These are phyloP conservation scores for Phymastichus coffea DNA, from an alignment of 1,140 invertebrate genomes.

Conservation along the genomic window DNA sequence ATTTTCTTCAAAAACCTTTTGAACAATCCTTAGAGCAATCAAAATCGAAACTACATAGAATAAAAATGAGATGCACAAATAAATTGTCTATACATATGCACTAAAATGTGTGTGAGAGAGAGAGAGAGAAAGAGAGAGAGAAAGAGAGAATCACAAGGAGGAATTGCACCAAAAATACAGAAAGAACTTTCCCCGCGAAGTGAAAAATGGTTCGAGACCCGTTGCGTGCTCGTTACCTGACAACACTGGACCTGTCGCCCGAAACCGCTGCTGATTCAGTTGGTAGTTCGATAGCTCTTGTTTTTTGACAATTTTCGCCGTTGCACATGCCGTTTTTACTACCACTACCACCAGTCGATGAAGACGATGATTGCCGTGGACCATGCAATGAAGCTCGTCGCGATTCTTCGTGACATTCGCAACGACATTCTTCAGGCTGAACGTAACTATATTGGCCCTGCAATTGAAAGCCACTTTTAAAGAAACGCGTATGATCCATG, in stretches of 20 bases:
- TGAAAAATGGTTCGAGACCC: conserved; percentile 26
- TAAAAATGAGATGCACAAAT: too few species aligned
- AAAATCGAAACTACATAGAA: too few species aligned
- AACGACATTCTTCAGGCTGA: conserved; percentile 77
- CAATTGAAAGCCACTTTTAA: conserved; percentile 2
- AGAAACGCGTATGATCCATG: too few species aligned
- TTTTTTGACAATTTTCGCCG: conserved; percentile 33
- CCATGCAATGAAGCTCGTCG: conserved; percentile 40
- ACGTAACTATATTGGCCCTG: conserved; percentile 68
- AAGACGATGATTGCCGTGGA: conserved; percentile 23
- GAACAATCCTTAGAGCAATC: too few species aligned
- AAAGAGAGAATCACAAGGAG: too few species aligned
- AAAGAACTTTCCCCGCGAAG: neutral
- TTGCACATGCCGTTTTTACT: conserved; percentile 28
- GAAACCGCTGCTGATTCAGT: conserved; percentile 21
- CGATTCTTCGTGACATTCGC: conserved; percentile 74
- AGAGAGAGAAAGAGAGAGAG: too few species aligned
- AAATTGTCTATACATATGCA: too few species aligned
- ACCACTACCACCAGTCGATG: conserved; percentile 34
- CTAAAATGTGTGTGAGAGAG: too few species aligned
- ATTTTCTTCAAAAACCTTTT: too few species aligned
- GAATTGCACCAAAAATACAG: too few species aligned
- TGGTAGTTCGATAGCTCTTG: neutral
- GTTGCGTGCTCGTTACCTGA: conserved; percentile 44
- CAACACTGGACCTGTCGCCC: conserved; percentile 41